phyloP scores from a whole-genome alignment of 2,888 invertebrate species.

The Hermaeophaga mercurialis region DNA sequence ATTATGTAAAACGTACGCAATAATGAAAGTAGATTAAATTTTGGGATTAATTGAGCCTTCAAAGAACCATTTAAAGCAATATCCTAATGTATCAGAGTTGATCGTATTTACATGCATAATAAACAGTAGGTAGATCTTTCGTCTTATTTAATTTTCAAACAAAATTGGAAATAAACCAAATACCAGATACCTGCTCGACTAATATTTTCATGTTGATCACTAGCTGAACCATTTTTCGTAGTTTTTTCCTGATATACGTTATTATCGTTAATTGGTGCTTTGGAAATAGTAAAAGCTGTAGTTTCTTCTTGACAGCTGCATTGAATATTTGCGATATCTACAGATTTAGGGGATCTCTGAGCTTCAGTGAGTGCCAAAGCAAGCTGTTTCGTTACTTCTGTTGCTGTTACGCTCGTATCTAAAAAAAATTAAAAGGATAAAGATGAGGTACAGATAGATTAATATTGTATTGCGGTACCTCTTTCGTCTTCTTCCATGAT shows the following conservation, averaged over 20 bases:
- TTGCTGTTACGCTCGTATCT: slow-evolving; percentile 9
- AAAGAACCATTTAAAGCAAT: too few relatives aligned
- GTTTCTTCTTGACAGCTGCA: slow-evolving; percentile 61
- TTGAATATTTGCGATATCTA: background rate
- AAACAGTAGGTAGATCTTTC: too few relatives aligned
- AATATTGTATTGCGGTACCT: too few relatives aligned
- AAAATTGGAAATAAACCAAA: too few relatives aligned
- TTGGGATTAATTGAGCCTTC: too few relatives aligned
- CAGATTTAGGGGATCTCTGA: slow-evolving; percentile 28
- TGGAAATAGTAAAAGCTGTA: slow-evolving; percentile 74
- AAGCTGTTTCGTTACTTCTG: slow-evolving; percentile 15
- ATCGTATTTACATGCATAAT: too few relatives aligned
- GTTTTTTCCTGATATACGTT: slow-evolving; percentile 75
- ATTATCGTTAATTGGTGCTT: slow-evolving; percentile 58
- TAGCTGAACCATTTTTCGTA: slow-evolving; percentile 65
- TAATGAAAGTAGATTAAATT: too few relatives aligned
- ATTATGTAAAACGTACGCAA: too few relatives aligned
- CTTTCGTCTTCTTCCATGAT: slow-evolving; percentile 50
- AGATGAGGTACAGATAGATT: too few relatives aligned
- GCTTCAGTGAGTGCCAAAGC: slow-evolving; percentile 10
- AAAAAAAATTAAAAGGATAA: too few relatives aligned
- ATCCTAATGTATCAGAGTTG: too few relatives aligned
- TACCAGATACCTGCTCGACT: slow-evolving; percentile 50
- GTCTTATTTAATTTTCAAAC: too few relatives aligned
- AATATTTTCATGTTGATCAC: slow-evolving; percentile 58